Evolutionary conservation across 1,140 invertebrate genomes (phyloP), one percentile per base, ranked within the genome.

Genomic region (Pseudomyrmex sp.): DNA sequence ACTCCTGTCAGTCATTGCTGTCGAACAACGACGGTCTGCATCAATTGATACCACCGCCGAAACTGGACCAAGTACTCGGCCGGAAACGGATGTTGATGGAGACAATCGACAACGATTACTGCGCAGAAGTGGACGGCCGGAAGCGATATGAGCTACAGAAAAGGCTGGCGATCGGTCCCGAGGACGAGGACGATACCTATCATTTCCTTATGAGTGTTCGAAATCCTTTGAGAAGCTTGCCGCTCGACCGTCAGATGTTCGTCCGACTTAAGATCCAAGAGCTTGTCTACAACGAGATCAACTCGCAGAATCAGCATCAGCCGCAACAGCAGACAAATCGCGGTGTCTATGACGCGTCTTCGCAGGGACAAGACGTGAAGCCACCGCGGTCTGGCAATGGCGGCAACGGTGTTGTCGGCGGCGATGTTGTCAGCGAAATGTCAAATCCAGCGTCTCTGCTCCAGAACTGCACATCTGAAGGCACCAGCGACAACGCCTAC

Each of bases 181-280:
- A 91, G 10, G 85, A 91, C 9, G 88, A 91, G 13, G 92, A 93
- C 68, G 89, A 93, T 15, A 92, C 92, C 70, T 92, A 92, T 79
- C 92, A 92, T 26, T 93, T 93, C 61, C 85, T 92, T 0, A 92
- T 93, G 91, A 93, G 92, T 76, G 86, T 93, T 0, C 75, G 90
- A 12, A 92, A 90, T 69, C 92, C 92, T 0, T 44, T 93, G 44
- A 88, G 90, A 20, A 92, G 90, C 63, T 72, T 93, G 23, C 90
- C 92, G 2, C 87, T 92, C 18, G 90, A 91, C n/a, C 83, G 92
- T 13, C 92, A 93, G 59, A 91, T 92, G 88, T 92, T 88, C 48
- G 89, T 93, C 4, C 80, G 92, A n/a, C 66, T 93, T 1, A 93
- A 93, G 73, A 93, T 93, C n/a, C 92, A 93, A 74, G 91, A 93